Evolutionary conservation across 2,113 vertebrate genomes (phyloP), one percentile per base, ranked within the genome.

Genomic region (Danionella cerebrum): DNA sequence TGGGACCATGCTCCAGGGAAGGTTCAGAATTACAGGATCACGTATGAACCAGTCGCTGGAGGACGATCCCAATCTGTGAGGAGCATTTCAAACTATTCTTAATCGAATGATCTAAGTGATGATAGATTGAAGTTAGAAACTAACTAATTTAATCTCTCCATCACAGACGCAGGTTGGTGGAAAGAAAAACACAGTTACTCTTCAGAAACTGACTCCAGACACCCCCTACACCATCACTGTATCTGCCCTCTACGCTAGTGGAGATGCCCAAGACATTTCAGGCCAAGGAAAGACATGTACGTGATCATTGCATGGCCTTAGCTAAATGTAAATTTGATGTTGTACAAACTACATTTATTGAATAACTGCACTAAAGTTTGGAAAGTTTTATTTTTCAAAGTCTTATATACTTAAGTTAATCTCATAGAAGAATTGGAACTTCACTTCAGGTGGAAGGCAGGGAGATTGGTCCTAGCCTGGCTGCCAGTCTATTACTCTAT

Each of bases 201-300:
- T 99, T 50, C 94, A 93, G 80, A 96, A 93, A 70, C 85, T 99
- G 83, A 94, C 90, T 70, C 93, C 96, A 1, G 91, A 99, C 68
- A 98, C 92, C 0, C 90, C 91, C 0, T 99, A 99, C 65, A 65
- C 81, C 5, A 93, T 99, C 74, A 88, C 82, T 0, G 95, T 99
- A 58, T 89, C 87, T 21, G 94, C 94, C 0, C 9, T 89, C 9
- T 98, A 98, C 0, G 76, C 86, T 0, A 90, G 80, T 0, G 94
- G 91, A 16, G 89, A 89, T 50, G 92, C 91, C 6, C 80, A 81
- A 16, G 86, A 91, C 5, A 91, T 98, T 78, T 92, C 90, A 0
- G 95, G 94, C 50, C 80, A 84, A 63, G 96, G 96, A 84, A 97
- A 90, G 83, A 98, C 96, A 27, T 95, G 96, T 98, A 85, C 79